These are phyloP conservation scores for Ecliptopera silaceata DNA, from an alignment of 2,888 invertebrate genomes.

Conservation along the genomic window DNA sequence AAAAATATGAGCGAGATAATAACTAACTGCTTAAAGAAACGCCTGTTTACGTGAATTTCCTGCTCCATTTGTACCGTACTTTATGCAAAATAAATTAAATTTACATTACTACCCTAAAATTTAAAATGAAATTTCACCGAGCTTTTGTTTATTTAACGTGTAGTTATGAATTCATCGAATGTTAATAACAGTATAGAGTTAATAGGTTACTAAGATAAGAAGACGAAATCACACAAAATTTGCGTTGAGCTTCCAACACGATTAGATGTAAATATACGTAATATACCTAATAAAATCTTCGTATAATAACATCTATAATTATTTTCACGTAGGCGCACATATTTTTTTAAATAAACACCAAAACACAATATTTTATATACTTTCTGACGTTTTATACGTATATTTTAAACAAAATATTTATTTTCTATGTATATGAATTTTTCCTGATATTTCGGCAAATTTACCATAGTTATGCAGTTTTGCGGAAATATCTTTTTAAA, in stretches of 20 bases:
- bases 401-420: too few species aligned
- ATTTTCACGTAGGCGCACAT: neutral
- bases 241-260: slow-evolving; percentile 84
- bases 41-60: neutral
- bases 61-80: neutral
- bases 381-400: too few species aligned
- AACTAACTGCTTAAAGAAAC: neutral
- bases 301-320: slow-evolving; percentile 17
- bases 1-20: neutral
- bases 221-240: slow-evolving; percentile 76
- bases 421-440: too few species aligned
- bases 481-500: too few species aligned
- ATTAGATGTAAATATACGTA: slow-evolving; percentile 79
- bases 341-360: too few species aligned
- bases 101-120: neutral
- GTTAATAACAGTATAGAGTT: slow-evolving; percentile 45
- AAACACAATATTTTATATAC: too few species aligned
- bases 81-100: slow-evolving; percentile 2
- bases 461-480: too few species aligned
- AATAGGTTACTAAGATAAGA: slow-evolving; percentile 51
- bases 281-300: slow-evolving; percentile 24
- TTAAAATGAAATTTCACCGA: slow-evolving; percentile 17
- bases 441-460: too few species aligned
- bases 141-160: slow-evolving; percentile 19
- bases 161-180: slow-evolving; percentile 38